Percentiles rank a stretch among this genome's conserved stretches.
Evolutionary conservation across 2,113 vertebrate genomes (phyloP).

Genomic region (Taxidea taxus): DNA sequence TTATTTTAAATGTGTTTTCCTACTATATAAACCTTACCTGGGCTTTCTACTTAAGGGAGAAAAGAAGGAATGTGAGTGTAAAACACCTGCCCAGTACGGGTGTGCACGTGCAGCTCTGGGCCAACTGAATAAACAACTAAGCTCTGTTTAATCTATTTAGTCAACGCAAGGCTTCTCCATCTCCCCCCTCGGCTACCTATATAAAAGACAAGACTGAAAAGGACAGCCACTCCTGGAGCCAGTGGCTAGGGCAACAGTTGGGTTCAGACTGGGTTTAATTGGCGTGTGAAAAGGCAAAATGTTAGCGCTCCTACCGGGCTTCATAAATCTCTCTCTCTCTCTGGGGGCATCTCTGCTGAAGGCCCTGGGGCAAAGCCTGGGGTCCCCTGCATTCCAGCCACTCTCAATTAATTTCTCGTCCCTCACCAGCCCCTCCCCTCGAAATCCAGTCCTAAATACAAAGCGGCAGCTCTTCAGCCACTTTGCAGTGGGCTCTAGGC

Average conservation of each 20-base stretch:
- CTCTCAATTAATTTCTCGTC: constrained; percentile 44
- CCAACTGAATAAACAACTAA: constrained; percentile 13
- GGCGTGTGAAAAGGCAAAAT: constrained; percentile 83
- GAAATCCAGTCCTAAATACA: constrained; percentile 61
- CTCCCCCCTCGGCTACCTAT: not conserved
- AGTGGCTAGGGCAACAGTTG: constrained; percentile 72
- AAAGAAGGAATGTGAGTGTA: not conserved
- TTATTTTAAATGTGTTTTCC: constrained; percentile 12
- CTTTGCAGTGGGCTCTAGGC: not conserved
- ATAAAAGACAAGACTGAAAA: constrained; percentile 29
- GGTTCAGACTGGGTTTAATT: constrained; percentile 80
- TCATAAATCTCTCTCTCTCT: constrained; percentile 76
- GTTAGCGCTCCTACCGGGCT: constrained; percentile 80
- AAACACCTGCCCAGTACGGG: not conserved
- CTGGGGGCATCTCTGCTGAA: constrained; percentile 81
- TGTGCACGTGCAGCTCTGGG: not conserved
- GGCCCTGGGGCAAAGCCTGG: constrained; percentile 81
- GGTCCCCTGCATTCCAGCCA: constrained; percentile 81
- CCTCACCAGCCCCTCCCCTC: constrained; percentile 64
- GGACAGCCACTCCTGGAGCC: constrained; percentile 1
- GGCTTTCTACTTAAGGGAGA: constrained; percentile 13
- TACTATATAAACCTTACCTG: not conserved
- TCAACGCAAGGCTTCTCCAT: not conserved
- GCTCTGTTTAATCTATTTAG: constrained; percentile 5
- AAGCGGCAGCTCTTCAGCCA: constrained; percentile 53